Evolutionary conservation across 2,113 vertebrate species (phyloP).

Genomic region (Tautogolabrus adspersus): DNA sequence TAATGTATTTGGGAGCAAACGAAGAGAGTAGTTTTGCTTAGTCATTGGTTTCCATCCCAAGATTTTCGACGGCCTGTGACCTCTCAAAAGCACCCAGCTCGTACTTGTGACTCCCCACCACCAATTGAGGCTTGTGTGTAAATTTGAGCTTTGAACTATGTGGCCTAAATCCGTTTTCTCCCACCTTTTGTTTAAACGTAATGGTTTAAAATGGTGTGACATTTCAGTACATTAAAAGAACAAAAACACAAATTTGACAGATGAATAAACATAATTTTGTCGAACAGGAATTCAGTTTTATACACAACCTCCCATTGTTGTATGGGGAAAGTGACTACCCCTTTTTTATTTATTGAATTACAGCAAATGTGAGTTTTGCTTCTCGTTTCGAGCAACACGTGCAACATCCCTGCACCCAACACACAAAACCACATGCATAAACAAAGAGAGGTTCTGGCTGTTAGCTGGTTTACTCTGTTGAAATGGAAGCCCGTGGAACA

Average conservation of each 20-base stretch:
- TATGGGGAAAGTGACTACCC: no score
- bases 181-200: no score
- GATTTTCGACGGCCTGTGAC: neutral
- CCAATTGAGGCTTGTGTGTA: neutral
- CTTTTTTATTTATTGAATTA: neutral
- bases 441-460: conserved; percentile 53
- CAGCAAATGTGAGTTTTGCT: conserved; percentile 2
- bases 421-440: neutral
- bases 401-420: neutral
- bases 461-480: conserved; percentile 23
- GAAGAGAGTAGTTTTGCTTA: neutral
- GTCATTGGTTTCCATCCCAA: neutral
- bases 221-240: no score
- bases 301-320: no score
- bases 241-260: no score
- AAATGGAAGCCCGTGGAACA: conserved; percentile 77
- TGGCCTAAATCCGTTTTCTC: neutral
- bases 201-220: no score
- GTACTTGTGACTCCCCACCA: neutral
- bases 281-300: no score
- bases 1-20: neutral
- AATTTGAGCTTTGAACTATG: neutral
- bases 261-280: no score
- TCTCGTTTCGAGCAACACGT: neutral
- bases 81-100: neutral